Evolutionary conservation across 2,113 vertebrate species (phyloP), one percentile per base, ranked within the genome.

Genomic region (Mohoua ochrocephala): DNA sequence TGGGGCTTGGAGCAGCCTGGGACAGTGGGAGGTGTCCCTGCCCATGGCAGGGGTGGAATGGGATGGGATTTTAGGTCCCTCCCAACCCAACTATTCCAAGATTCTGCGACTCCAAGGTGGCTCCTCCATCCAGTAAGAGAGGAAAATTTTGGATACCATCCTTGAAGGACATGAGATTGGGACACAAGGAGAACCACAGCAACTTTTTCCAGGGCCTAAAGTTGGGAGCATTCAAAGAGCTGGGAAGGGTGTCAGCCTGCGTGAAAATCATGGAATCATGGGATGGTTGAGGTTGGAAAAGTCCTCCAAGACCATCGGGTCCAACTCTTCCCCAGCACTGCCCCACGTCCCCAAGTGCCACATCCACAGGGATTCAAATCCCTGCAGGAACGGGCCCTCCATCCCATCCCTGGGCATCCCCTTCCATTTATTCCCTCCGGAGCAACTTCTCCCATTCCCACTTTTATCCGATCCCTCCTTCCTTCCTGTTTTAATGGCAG

Each of bases 211-310:
- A 31, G 44, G 17, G 4, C 4, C 21, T 9, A 7, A 50, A 65
- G 3, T 9, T 1, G 1, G 4, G 35, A 24, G 30, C 30, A 10
- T 10, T 30, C 9, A 0, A 13, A 13, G 24, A 28, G 3, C 2
- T 67, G 52, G 83, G 53, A 50, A 42, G 4, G 52, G 26, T 11
- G 8, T 42, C 30, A 42, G 52, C 13, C 13, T 42, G 35, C 0
- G 0, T 22, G 37, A 4, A 33, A 59, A 86, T 44, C 37, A 11
- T 23, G 50, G 76, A 71, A 12, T 13, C 8, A 6, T 1, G 1
- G 47, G 53, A 53, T 5, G 8, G 8, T 1, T 39, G 20, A 24
- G 41, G 4, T 10, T 63, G 85, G 75, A 71, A 71, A 87, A 63
- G 7, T 3, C 30, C 28, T 30, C 22, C 21, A 4, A 41, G 20